Evolutionary conservation across 1,140 invertebrate species (phyloP), one percentile per base, ranked within the genome.

Genomic region (Meloidogyne hapla): DNA sequence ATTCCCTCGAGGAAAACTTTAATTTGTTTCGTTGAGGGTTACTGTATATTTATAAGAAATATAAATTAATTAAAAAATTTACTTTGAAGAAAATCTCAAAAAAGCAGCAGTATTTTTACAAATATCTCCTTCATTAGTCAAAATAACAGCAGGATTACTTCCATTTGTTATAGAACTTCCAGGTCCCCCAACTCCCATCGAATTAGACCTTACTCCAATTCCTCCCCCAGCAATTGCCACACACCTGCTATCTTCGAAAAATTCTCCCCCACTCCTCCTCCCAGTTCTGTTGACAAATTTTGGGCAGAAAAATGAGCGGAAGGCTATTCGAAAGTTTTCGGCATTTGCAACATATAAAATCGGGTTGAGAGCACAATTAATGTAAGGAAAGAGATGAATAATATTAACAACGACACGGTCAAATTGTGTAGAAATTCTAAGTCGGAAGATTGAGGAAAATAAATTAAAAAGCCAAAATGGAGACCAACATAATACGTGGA

Each of bases 401-500:
- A 86, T 82, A 66, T 86, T 86, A 42, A 87, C 83, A 25, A 87
- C 77, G 40, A 86, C 83, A 21, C 85, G 79, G 69, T 86, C 83
- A 63, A 86, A 86, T 72, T 80, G 80, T 13, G 85, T 87, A 4
- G 79, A 80, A 21, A 87, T 85, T 56, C 85, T 74, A n/a, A 83
- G 67, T 12, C 82, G 78, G 62, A 86, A 87, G 15, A 86, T 83
- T 21, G 85, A 82, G 62, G 81, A 80, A 76, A 86, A 87, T 25
- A 86, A 69, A 64, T 86, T 86, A 79, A 86, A 86, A 1, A 87
- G 76, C 84, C 84, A 86, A 70, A 86, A 86, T 12, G 85, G 85
- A 8, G 85, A 83, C 84, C 85, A 86, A 67, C 84, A 86, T 45
- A 86, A 80, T 2, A 86, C 77, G 67, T 86, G 85, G 71, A 86